Conservation (phyloP, 2,797 vertebrate species). For the Moxostoma hubbsi region DNA sequence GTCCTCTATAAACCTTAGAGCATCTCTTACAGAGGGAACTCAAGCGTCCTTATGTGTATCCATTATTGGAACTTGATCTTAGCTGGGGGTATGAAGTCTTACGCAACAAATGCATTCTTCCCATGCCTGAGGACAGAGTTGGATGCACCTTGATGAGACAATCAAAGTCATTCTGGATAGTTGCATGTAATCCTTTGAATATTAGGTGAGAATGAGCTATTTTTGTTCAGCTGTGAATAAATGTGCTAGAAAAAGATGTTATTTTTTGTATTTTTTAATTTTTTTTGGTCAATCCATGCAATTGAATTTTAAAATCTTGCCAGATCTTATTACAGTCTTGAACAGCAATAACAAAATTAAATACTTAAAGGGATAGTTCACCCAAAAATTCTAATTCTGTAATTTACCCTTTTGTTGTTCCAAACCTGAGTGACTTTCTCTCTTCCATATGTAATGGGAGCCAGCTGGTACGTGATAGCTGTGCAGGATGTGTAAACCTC, state of each 20-base stretch:
- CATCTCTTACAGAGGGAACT: constrained; percentile 40
- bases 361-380: not conserved
- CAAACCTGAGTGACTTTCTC: not conserved
- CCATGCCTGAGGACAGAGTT: constrained; percentile 18
- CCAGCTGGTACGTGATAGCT: too few species aligned
- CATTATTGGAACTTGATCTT: constrained; percentile 47
- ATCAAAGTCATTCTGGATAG: constrained; percentile 16
- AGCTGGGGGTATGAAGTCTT: constrained; percentile 22
- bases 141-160: constrained; percentile 13
- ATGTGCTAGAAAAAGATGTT: not conserved
- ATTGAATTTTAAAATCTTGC: not conserved
- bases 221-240: constrained; percentile 1
- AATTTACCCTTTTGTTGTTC: not conserved
- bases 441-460: too few species aligned
- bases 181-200: constrained; percentile 5
- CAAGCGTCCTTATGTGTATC: constrained; percentile 17
- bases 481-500: too few species aligned
- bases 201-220: not conserved
- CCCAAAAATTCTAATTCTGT: not conserved
- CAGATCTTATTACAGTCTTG: too few species aligned
- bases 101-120: constrained; percentile 39
- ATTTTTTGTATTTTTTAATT: not conserved
- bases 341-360: too few species aligned
- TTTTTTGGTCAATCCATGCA: not conserved
- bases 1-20: constrained; percentile 46